Base-by-base conservation (phyloP, 2,113 vertebrate species). In the Coryphaenoides rupestris region DNA sequence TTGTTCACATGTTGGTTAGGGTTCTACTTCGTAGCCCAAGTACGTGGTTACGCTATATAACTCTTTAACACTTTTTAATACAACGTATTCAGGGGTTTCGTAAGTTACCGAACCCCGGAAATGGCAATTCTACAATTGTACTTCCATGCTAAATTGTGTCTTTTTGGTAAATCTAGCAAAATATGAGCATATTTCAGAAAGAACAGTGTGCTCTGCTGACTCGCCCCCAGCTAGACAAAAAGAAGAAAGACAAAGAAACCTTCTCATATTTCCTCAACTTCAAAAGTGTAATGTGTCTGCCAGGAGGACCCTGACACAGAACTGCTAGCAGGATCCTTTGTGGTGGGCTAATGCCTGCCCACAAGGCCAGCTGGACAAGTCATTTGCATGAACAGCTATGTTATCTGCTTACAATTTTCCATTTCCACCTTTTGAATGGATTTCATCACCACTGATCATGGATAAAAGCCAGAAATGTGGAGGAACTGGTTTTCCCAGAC, bases 211-310 rank as follows among this genome's bases (percentile, higher is more conserved):
- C 33, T 12, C 33, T 10, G 33, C 33, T 40, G 33, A 40, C 28
- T 49, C 10, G 40, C 5, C 47, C 47, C 47, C 5, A 49, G 47
- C 5, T 14, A 17, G 47, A 49, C 47, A n/a, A 19, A 55, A 21
- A 14, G 21, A 2, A 55, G 3, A 55, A 2, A 21, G 19, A 10
- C 4, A 40, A 24, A 22, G 2, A 16, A 16, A 23, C 21, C 13
- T 6, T 22, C 22, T 14, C 46, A 17, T 69, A 69, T 83, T 83
- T 78, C 70, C 75, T 88, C 63, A 77, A 66, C 81, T 6, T 40
- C 33, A 40, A 40, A 10, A 63, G 62, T 68, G 63, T 83, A 87
- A 90, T 85, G 83, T 78, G 77, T 86, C 70, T 65, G 66, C 72
- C 85, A 90, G 81, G 58, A 84, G 72, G 59, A 69, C 46, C 28